These are phyloP conservation scores for Myrmecobius fasciatus DNA, from an alignment of 2,113 vertebrate species.

Conservation along the genomic window DNA sequence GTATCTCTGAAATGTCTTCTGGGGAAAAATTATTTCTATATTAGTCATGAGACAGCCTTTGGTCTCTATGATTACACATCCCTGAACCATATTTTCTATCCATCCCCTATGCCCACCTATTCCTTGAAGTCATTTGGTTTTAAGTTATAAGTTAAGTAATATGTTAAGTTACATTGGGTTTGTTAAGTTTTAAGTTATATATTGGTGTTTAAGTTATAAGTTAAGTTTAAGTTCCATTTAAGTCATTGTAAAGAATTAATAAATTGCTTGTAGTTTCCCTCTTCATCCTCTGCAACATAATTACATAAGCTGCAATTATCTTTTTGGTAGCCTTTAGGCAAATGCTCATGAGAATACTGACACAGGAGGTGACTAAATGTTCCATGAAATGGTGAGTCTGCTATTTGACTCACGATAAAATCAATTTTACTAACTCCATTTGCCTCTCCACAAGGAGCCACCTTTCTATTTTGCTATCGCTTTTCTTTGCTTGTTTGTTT, in stretches of 20 bases:
- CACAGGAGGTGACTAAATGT: background rate
- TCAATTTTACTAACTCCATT: background rate
- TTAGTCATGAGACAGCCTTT: background rate
- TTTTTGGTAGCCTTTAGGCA: background rate
- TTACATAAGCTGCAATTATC: background rate
- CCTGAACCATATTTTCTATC: background rate
- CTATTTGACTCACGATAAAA: background rate
- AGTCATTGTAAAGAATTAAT: background rate
- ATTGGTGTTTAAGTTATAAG: background rate
- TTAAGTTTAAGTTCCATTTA: no score
- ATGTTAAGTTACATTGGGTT: no score
- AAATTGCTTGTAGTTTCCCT: background rate
- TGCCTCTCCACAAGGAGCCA: background rate
- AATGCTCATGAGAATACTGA: background rate
- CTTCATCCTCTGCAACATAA: background rate
- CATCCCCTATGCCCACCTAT: background rate
- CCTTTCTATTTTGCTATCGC: background rate
- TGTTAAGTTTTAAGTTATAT: background rate
- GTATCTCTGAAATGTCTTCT: background rate
- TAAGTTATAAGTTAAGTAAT: background rate
- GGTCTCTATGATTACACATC: background rate
- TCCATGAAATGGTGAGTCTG: background rate
- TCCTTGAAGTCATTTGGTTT: background rate
- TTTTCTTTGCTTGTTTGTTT: background rate
- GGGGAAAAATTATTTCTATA: background rate